Base-by-base conservation (phyloP, 2,113 vertebrate genomes). In the Brachirus orientalis region DNA sequence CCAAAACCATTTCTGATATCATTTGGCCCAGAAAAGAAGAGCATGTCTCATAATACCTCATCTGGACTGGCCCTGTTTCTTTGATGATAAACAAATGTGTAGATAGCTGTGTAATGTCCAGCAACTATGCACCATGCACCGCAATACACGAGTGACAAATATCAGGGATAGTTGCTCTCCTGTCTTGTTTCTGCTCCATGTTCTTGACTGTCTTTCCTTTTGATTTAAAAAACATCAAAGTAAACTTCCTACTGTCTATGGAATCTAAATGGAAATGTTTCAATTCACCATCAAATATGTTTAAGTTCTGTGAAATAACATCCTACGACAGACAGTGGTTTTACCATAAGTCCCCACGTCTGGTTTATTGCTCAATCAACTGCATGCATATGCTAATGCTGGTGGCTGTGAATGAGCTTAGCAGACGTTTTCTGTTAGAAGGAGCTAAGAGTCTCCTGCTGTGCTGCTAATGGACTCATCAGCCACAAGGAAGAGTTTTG, bases 401-500 rank as follows among this genome's bases (percentile, higher is more conserved):
- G 51, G 52, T 38, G 46, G 5, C 61, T 55, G 61, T 38, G 44
- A 85, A 91, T 63, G 80, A 84, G 63, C 33, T 84, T 80, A 80
- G 0, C 88, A 89, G 85, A 77, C 58, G 13, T 54, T 63, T 63
- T 71, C 61, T 73, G 81, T 79, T 72, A 10, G 62, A 76, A 35
- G 59, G 71, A 55, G 68, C 74, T 75, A 56, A 68, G 64, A 59
- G 63, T 44, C 66, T 79, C 84, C 80, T 50, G 75, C 84, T 84
- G 90, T 66, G 86, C 75, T 82, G 79, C 83, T 88, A 89, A 90
- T 87, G 80, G 72, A 68, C 80, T 78, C 88, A 70, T 89, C 85
- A 81, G 72, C 87, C 87, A 79, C 84, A 72, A 64, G 75, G 85
- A 79, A 76, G 80, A 83, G 72, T 71, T 84, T 80, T 63, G 56